Percentiles rank a stretch among this genome's conserved stretches.
These are phyloP conservation scores for Acanthopagrus latus DNA, from an alignment of 2,797 vertebrate genomes.

Conservation along the genomic window DNA sequence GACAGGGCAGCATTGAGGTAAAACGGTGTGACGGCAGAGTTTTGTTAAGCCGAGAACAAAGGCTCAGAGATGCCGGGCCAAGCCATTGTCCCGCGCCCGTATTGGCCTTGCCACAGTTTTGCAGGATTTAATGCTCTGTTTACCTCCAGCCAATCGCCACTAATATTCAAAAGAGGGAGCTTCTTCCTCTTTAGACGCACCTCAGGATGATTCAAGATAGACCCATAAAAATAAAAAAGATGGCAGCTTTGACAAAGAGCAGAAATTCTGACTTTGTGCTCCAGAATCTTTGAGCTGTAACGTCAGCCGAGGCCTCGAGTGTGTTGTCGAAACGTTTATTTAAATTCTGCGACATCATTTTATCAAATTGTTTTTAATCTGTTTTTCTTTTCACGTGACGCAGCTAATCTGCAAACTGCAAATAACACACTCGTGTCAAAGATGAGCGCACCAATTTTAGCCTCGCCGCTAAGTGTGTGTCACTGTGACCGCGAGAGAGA, in stretches of 20 bases:
- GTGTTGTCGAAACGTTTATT: background rate
- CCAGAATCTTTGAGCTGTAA: conserved; percentile 4
- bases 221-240: conserved; percentile 37
- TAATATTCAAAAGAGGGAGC: conserved; percentile 85
- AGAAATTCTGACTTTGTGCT: background rate
- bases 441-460: conserved; percentile 26
- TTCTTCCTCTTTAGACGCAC: conserved; percentile 60
- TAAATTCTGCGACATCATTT: background rate
- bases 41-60: conserved; percentile 99
- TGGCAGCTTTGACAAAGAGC: conserved; percentile 4
- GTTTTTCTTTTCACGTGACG: background rate
- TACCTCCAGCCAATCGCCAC: conserved; percentile 93
- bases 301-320: background rate
- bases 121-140: conserved; percentile 98
- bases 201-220: conserved; percentile 61
- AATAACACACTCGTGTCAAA: background rate
- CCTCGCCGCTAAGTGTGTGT: conserved; percentile 39
- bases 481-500: conserved; percentile 49
- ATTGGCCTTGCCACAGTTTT: conserved; percentile 94
- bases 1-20: conserved; percentile 95
- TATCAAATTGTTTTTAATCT: background rate
- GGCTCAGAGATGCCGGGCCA: conserved; percentile 79
- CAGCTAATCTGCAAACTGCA: background rate
- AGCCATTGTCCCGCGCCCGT: conserved; percentile 91
- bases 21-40: conserved; percentile 97